phyloP scores from a whole-genome alignment of 2,888 invertebrate genomes.

The Flexamia atlantica region DNA sequence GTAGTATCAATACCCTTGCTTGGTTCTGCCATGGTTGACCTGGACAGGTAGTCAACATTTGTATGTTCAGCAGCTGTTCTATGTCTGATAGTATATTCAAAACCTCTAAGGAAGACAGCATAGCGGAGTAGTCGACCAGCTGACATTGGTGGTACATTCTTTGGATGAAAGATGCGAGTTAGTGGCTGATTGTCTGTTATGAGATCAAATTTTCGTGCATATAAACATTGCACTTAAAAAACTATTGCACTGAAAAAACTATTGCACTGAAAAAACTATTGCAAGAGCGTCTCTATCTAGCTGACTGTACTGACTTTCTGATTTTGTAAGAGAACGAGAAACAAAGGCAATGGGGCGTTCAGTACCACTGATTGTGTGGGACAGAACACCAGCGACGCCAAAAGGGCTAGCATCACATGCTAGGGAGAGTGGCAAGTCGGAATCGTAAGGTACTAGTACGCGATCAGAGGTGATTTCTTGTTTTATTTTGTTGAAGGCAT shows the following conservation, averaged over 20 bases:
- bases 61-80: slow-evolving; percentile 6
- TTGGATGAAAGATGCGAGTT: slow-evolving; percentile 51
- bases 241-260: neutral
- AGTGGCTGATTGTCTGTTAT: slow-evolving; percentile 64
- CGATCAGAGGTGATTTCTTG: slow-evolving; percentile 46
- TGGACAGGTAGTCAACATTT: slow-evolving; percentile 34
- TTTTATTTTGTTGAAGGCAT: neutral
- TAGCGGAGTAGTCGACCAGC: no score
- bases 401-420: slow-evolving; percentile 66
- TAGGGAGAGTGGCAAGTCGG: slow-evolving; percentile 55
- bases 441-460: slow-evolving; percentile 68
- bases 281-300: neutral
- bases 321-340: slow-evolving; percentile 67
- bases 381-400: slow-evolving; percentile 64
- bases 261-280: neutral
- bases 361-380: slow-evolving; percentile 62
- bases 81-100: neutral
- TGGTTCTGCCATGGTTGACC: slow-evolving; percentile 25
- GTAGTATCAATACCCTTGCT: neutral
- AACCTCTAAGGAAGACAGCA: no score
- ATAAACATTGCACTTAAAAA: neutral
- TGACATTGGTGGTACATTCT: no score
- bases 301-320: slow-evolving; percentile 69
- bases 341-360: slow-evolving; percentile 30
- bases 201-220: slow-evolving; percentile 53